These are phyloP conservation scores for Epinephelus moara DNA, from an alignment of 2,113 vertebrate species.

Conservation along the genomic window DNA sequence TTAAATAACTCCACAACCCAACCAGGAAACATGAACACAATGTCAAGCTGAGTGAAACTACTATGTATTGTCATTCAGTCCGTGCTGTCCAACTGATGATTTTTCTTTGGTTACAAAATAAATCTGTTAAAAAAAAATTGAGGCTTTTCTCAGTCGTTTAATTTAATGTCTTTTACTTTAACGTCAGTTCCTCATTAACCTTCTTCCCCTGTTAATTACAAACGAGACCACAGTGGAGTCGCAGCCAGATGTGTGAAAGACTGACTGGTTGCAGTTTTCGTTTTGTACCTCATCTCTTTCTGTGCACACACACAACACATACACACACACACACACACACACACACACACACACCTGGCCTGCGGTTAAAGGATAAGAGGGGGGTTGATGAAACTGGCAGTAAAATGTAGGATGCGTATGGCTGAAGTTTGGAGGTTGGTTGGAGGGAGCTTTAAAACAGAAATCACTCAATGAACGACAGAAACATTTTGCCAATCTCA, in stretches of 20 bases:
- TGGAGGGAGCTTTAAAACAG: background rate
- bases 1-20: background rate
- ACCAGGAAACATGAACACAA: background rate
- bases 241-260: slow-evolving; percentile 52
- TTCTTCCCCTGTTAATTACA: slow-evolving; percentile 51
- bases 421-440: slow-evolving; percentile 22
- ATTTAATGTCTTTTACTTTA: slow-evolving; percentile 50
- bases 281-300: slow-evolving; percentile 17
- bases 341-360: slow-evolving; percentile 35
- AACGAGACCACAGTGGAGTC: slow-evolving; percentile 27
- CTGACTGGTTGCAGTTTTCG: slow-evolving; percentile 30
- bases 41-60: background rate
- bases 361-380: slow-evolving; percentile 29
- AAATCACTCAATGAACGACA: background rate
- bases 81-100: no score
- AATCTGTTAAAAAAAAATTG: slow-evolving; percentile 4
- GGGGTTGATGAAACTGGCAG: slow-evolving; percentile 27
- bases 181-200: slow-evolving; percentile 55
- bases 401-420: slow-evolving; percentile 17
- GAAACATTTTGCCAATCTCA: background rate
- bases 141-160: slow-evolving; percentile 41
- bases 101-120: background rate
- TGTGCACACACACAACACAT: slow-evolving; percentile 6
- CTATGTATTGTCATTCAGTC: background rate
- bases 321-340: background rate